Base-by-base conservation (phyloP, 2,888 invertebrate species). In the Dendrolimus houi region DNA sequence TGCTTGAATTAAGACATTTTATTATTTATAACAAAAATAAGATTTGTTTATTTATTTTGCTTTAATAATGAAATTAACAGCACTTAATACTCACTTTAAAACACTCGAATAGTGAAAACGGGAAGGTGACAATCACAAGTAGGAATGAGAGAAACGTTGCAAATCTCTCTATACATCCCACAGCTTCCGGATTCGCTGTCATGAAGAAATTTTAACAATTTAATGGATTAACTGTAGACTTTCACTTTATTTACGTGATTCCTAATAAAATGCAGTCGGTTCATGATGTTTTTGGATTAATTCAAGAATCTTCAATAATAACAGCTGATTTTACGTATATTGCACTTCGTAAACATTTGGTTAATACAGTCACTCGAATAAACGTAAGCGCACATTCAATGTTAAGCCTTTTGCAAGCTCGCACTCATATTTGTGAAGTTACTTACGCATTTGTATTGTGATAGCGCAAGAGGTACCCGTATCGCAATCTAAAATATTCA, bases 101-200 rank as follows among this genome's bases (percentile, higher is more conserved):
- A 81, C 96, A 96, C 80, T 96, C 93, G 79, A 96, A 96, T 59
- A 97, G 84, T 3, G 97, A 96, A 74, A 97, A 94, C 42, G 97
- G 97, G 70, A 96, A 92, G 3, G 96, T 96, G 62, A 95, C 75
- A 70, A 96, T 87, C 76, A 97, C 92, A 29, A 97, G 81, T 55
- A 96, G 72, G 58, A 95, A 89, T 9, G 96, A 96, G 55, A 94
- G 90, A 54, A 94, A 75, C 12, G 95, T 95, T 13, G 95, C 95
- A 57, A 94, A 84, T 64, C 95, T 87, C 82, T 97, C 96, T 67
- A 96, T 93, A 69, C 93, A 93, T 62, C 94, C 93, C 81, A 93
- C 93, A 40, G 93, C 92, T 62, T 93, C 92, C 56, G 93, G 93
- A 83, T 94, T 93, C 68, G 93, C 94, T 94, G 83, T 62, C 85